A percentile compares a stretch with the other conserved stretches of the same genome.
These are phyloP conservation scores for Melanostigma gelatinosum DNA, from an alignment of 2,113 vertebrate genomes.

Conservation along the genomic window DNA sequence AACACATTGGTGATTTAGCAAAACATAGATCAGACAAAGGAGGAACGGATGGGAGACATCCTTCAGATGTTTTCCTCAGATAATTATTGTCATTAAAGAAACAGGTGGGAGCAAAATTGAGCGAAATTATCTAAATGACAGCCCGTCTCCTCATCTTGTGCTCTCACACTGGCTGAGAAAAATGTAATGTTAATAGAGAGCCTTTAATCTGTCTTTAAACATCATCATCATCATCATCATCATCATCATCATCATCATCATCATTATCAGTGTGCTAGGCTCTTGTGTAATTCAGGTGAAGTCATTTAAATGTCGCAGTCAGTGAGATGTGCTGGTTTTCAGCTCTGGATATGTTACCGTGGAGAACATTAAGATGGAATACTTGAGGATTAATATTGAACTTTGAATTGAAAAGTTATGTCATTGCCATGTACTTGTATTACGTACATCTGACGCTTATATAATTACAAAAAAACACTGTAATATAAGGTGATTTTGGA, in stretches of 20 bases:
- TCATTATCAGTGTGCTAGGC: constrained; percentile 12
- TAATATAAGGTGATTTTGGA: neutral
- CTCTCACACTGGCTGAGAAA: constrained; percentile 30
- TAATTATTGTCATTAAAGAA: constrained; percentile 74
- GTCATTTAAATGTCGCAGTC: constrained; percentile 26
- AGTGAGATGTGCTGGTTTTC: constrained; percentile 1
- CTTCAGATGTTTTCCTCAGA: constrained; percentile 65
- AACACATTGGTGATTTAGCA: constrained; percentile 29
- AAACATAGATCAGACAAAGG: constrained; percentile 52
- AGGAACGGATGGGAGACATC: constrained; percentile 12
- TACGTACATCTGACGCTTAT: neutral
- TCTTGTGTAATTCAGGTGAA: constrained; percentile 30
- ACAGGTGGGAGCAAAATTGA: constrained; percentile 31
- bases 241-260: constrained; percentile 5
- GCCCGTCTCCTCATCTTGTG: constrained; percentile 37
- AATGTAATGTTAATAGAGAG: constrained; percentile 44
- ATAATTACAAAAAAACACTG: neutral
- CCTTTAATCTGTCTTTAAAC: constrained; percentile 45
- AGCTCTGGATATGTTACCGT: neutral
- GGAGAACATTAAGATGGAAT: neutral
- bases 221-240: constrained; percentile 18
- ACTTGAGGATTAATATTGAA: neutral
- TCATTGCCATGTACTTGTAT: neutral
- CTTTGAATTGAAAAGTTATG: neutral
- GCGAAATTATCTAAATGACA: constrained; percentile 67